phyloP scores from a whole-genome alignment of 2,888 invertebrate genomes.

The Iphiclides podalirius region DNA sequence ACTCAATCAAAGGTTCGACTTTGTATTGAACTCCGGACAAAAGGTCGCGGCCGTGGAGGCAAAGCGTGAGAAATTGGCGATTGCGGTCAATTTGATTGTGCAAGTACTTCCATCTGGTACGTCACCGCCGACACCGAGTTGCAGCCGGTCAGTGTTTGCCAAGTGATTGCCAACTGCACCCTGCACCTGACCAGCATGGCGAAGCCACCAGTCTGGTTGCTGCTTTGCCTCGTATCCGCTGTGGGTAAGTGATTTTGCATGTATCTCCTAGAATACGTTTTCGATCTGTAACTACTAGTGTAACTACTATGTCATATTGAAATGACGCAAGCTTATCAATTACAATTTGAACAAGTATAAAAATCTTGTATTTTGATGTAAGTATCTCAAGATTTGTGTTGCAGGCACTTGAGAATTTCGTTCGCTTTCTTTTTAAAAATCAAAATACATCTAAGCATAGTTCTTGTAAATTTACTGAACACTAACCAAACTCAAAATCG shows the following conservation, averaged over 20 bases:
- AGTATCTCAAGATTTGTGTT: no score
- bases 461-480: no score
- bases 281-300: no score
- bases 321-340: no score
- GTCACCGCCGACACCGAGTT: slow-evolving; percentile 33
- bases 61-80: slow-evolving; percentile 61
- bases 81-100: slow-evolving; percentile 45
- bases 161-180: slow-evolving; percentile 31
- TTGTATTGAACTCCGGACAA: slow-evolving; percentile 18
- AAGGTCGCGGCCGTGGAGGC: slow-evolving; percentile 60
- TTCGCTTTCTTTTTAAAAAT: no score
- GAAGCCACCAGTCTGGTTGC: slow-evolving; percentile 31
- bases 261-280: no score
- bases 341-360: no score
- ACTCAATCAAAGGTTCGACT: slow-evolving; percentile 13
- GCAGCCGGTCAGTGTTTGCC: slow-evolving; percentile 30
- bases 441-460: no score
- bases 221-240: slow-evolving; percentile 34
- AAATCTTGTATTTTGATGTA: no score
- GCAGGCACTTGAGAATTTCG: no score
- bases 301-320: no score
- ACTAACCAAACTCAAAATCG: no score
- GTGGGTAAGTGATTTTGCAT: slow-evolving; percentile 50
- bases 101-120: slow-evolving; percentile 47
- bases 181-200: slow-evolving; percentile 33